Conservation (phyloP, 2,888 invertebrate genomes). For the Eupelmus urozonus region DNA sequence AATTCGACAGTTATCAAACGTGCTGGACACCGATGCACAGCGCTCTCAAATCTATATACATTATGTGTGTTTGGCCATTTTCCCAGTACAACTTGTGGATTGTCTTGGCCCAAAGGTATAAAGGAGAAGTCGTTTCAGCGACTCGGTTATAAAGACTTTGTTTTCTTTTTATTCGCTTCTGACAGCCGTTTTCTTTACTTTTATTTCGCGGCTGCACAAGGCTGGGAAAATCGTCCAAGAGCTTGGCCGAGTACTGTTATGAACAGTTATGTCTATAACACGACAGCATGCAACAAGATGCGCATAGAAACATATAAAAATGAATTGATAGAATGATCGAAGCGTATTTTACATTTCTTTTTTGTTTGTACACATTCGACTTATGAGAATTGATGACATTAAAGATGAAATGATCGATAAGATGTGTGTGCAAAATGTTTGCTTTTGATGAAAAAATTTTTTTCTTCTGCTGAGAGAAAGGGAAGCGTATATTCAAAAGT, state of each 20-base stretch:
- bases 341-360: slow-evolving; percentile 38
- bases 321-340: slow-evolving; percentile 38
- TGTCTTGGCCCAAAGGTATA: slow-evolving; percentile 6
- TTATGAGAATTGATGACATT: slow-evolving; percentile 12
- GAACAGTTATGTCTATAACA: slow-evolving; percentile 26
- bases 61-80: slow-evolving; percentile 39
- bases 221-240: slow-evolving; percentile 42
- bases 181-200: too few species aligned
- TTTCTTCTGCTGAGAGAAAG: not conserved
- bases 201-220: slow-evolving; percentile 11
- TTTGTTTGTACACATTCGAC: slow-evolving; percentile 20
- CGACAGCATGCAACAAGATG: slow-evolving; percentile 53
- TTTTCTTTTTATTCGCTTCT: too few species aligned
- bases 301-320: slow-evolving; percentile 37
- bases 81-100: slow-evolving; percentile 39
- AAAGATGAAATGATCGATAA: slow-evolving; percentile 31
- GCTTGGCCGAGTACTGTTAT: slow-evolving; percentile 8
- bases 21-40: slow-evolving; percentile 23
- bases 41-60: slow-evolving; percentile 43
- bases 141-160: too few species aligned
- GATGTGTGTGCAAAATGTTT: slow-evolving; percentile 14
- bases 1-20: slow-evolving; percentile 18
- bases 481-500: slow-evolving; percentile 20
- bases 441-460: slow-evolving; percentile 3
- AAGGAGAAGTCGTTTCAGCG: not conserved